Base-by-base conservation (phyloP, 2,797 vertebrate genomes). In the Varecia variegata region DNA sequence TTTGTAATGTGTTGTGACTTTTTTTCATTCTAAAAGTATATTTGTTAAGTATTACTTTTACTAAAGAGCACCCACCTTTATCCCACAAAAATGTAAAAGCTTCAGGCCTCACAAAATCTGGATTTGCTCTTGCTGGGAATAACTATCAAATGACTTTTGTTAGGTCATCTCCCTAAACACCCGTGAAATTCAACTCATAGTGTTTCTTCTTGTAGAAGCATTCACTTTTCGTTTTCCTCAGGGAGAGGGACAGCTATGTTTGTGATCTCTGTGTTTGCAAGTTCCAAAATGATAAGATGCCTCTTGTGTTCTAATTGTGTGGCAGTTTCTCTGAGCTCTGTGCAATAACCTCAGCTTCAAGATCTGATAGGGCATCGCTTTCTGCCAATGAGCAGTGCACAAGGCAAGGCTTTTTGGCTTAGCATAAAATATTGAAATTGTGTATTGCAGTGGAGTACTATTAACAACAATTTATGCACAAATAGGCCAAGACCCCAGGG, bases 391-490 rank as follows among this genome's bases (percentile, higher is more conserved):
- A 79, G 43, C 11, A 47, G 40, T 40, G 23, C 2, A 30, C 45
- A 56, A 83, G 68, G 90, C 38, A 88, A 76, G 82, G n/a, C 11
- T 56, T 96, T 81, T 23, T 18, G 43, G 30, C 47, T 90, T 96
- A 45, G 14, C 7, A 81, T 81, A 88, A 71, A 79, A 67, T 77
- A 90, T 14, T 93, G 45, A 92, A 88, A 81, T 82, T 90, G 74
- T 50, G 52, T 50, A 58, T 92, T 94, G 12, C 4, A 35, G 62
- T 84, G 45, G 40, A 85, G 21, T 81, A n/a, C 43, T 32, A 30
- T 74, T 96, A 93, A 92, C 87, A 92, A 80, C 10, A 85, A 38
- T 88, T 90, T 97, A 79, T 60, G 71, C 38, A 70, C 71, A 84
- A 68, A 95, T 71, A 94, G 89, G 45, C 80, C 32, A 92, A 94